Conservation (phyloP, 30 jellyfish, hydroid and myxozoan species). For the Clytia hemisphaerica region DNA sequence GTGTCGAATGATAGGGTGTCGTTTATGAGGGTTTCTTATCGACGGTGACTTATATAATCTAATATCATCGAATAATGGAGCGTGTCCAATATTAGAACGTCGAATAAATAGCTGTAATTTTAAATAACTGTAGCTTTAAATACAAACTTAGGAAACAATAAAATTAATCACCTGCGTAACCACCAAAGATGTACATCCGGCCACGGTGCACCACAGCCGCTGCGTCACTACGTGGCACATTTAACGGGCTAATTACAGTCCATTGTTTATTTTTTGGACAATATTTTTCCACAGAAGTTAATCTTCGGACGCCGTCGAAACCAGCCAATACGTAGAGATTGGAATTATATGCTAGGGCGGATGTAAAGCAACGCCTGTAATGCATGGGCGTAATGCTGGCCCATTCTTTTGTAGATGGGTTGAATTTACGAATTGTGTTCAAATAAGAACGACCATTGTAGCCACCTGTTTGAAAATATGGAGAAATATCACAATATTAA, state of each 20-base stretch:
- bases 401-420: constrained; percentile 49
- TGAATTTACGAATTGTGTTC: constrained; percentile 50
- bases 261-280: constrained; percentile 45
- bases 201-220: constrained; percentile 51
- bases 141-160: no score
- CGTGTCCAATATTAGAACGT: no score
- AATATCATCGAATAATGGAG: no score
- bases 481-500: no score
- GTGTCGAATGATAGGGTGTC: no score
- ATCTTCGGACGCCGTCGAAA: constrained; percentile 59
- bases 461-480: constrained; percentile 82
- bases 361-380: constrained; percentile 52
- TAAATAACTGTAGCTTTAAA: no score
- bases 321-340: constrained; percentile 72
- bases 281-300: constrained; percentile 56
- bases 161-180: constrained; percentile 61
- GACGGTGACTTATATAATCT: no score
- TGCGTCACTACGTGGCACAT: constrained; percentile 75
- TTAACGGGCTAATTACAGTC: constrained; percentile 49
- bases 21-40: no score
- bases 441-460: constrained; percentile 66
- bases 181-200: constrained; percentile 63
- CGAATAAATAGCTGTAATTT: no score
- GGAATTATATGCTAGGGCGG: constrained; percentile 32
- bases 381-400: constrained; percentile 60